Evolutionary conservation across 2,113 vertebrate genomes (phyloP), one percentile per base, ranked within the genome.

Genomic region (Rhombomys opimus): DNA sequence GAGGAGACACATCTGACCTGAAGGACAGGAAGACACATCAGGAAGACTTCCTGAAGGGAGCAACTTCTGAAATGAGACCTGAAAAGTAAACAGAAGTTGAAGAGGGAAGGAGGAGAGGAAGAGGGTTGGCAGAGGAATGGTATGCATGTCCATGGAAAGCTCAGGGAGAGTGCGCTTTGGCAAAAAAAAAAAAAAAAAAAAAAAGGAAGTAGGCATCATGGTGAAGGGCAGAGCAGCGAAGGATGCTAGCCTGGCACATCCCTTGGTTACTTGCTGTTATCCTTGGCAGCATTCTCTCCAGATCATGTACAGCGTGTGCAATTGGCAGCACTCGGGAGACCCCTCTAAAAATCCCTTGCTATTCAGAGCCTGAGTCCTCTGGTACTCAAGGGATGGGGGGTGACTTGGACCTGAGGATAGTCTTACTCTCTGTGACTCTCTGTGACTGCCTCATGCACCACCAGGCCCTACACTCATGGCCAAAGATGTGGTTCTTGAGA

Each of bases 71-170:
- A 30, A 35, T 81, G 65, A 89, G 73, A 8, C 88, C 54, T 63
- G 54, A 6, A 30, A 50, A 91, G 78, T 46, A 32, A 89, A 25
- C 18, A 73, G 50, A 54, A 54, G 17, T 63, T 4, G 65, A 76
- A 61, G 63, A 90, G 50, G n/a, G 5, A 23, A 92, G 50, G 41
- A 59, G 41, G 50, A 13, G 13, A 35, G 46, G 32, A 38, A 41
- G 67, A 27, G 35, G 50, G 50, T 73, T 87, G 54, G n/a, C 3
- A 52, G 54, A 76, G 8, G 68, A 82, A 6, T 0, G 17, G 23
- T 54, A 25, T 9, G 8, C 1, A 0, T 15, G 30, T 15, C 0
- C 0, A 1, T 30, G n/a, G 54, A 41, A 12, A 30, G 86, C 35
- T 17, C 35, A 35, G 50, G 8, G 35, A 86, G 72, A 35, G 41